Evolutionary conservation across 2,113 vertebrate species (phyloP).

Genomic region (Cavia aperea): DNA sequence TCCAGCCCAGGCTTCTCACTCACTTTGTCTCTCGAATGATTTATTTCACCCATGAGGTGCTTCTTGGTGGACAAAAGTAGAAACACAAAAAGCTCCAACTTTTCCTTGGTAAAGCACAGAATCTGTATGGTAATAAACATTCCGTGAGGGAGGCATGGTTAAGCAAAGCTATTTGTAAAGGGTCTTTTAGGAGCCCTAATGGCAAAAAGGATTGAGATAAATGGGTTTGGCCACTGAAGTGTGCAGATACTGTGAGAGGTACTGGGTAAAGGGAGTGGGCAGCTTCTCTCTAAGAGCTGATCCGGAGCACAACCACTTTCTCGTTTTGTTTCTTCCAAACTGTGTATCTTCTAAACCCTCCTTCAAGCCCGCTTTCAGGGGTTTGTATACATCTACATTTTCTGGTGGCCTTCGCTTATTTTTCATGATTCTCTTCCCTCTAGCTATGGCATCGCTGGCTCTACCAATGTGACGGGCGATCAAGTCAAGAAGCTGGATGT

Average conservation of each 20-base stretch:
- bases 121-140: neutral
- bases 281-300: neutral
- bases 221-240: neutral
- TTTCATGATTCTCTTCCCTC: constrained; percentile 22
- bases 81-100: neutral
- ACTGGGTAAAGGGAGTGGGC: neutral
- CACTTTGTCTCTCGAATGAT: neutral
- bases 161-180: neutral
- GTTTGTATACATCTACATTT: neutral
- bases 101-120: neutral
- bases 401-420: neutral
- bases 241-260: neutral
- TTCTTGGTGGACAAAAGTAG: neutral
- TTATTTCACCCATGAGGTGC: neutral
- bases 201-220: neutral
- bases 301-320: neutral
- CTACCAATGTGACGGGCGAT: constrained; percentile 95
- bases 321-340: neutral
- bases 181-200: neutral
- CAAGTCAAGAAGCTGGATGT: constrained; percentile 97
- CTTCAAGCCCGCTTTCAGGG: neutral
- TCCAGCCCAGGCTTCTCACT: neutral
- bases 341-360: neutral
- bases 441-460: constrained; percentile 95
- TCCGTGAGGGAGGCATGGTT: neutral